Base-by-base conservation (phyloP, 2,888 invertebrate species). In the Xestoiulus laeticollis region DNA sequence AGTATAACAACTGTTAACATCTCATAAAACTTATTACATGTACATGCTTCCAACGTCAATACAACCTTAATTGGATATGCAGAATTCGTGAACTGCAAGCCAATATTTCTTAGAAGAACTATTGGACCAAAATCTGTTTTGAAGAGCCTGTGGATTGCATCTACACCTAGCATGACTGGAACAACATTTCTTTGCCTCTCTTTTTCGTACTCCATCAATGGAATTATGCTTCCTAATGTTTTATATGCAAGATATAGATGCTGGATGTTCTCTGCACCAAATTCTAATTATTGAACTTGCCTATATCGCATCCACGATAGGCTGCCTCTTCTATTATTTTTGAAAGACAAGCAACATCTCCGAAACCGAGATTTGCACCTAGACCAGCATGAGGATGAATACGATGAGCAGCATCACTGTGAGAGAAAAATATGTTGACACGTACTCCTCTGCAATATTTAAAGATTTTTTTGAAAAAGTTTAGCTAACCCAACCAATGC, bases 361-460 rank as follows among this genome's bases (percentile, higher is more conserved):
- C 97, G 92, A 99, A 98, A 1, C 99, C 99, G 84, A 99, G 93
- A 93, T 99, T 99, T 0, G 99, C 97, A 10, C 99, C 99, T 93
- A 99, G 99, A 0, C 99, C 99, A 59, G 99, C 99, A 90, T 99
- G 92, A 0, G 99, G 99, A 92, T 99, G 99, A 30, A 99, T 94
- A 89, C 98, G 94, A 90, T 94, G 94, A 14, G 94, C 94, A 43
- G 94, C 93, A 91, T 94, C 94, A 14, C 93, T 99, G 96, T 96
- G 82, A 14, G 3, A 68, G 38, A 32, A 30, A 53, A 53, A 26
- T 53, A 59, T 86, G 22, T 30, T 85, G 5, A 8, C 5, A 22
- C 5, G 68, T 68, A 12, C 6, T 68, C 68, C 26, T 8, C 1
- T 10, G 5, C 68, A 68, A 68, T 26, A 14, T 22, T n/a, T 84